These are phyloP conservation scores for Mycteria americana DNA, from an alignment of 2,797 vertebrate species.

Conservation along the genomic window DNA sequence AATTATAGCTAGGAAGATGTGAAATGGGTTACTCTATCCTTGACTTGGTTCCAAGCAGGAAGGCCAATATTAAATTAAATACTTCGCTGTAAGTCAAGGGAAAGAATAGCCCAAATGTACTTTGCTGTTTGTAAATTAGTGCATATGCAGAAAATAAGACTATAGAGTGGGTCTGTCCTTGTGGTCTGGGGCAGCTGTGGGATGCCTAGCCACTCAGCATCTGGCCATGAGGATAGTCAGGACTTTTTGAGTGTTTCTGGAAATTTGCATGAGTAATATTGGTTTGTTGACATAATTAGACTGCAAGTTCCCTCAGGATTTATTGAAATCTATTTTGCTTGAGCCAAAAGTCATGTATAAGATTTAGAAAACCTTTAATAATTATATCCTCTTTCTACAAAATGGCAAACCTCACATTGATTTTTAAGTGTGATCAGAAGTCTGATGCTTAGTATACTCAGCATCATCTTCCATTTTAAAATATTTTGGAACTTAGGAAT, in stretches of 20 bases:
- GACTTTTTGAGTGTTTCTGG: background rate
- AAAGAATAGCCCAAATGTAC: background rate
- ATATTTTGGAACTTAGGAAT: background rate
- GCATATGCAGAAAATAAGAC: background rate
- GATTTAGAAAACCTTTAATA: background rate
- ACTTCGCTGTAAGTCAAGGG: background rate
- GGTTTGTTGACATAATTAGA: background rate
- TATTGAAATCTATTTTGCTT: accelerated
- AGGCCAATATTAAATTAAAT: background rate
- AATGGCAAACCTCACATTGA: background rate
- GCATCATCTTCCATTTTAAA: background rate
- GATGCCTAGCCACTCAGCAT: background rate
- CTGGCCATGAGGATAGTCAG: background rate
- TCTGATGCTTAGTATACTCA: background rate
- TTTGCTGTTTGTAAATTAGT: background rate
- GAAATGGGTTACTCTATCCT: background rate
- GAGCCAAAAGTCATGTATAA: background rate
- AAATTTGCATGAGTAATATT: background rate
- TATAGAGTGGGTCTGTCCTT: background rate
- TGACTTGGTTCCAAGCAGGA: background rate
- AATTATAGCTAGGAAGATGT: background rate
- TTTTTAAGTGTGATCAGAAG: background rate
- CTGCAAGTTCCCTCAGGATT: background rate
- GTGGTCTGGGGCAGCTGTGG: background rate
- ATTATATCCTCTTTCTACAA: background rate